Base-by-base conservation (phyloP, 2,888 invertebrate genomes). In the Odiellus spinosus region DNA sequence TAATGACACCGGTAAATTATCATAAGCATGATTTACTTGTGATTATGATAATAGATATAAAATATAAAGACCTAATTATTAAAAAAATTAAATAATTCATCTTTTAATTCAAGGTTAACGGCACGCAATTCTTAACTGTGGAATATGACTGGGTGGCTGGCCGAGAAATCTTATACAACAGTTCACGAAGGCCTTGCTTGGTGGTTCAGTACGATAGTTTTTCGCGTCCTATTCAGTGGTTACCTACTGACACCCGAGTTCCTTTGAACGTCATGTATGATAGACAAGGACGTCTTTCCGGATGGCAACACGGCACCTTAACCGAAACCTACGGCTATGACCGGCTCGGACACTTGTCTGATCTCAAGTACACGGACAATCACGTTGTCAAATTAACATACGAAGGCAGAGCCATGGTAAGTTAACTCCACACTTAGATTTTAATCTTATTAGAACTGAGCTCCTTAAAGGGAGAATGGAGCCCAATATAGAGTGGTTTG, bases 201-300 rank as follows among this genome's bases (percentile, higher is more conserved):
- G 62, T 61, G 3, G 59, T 66, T 10, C 59, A 62, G 35, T 68
- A 67, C 53, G 64, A 67, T 52, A 59, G 59, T 39, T 61, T 63
- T 36, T 66, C 66, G 14, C 60, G 64, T 21, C 64, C 66, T 5
- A 53, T 56, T 42, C 54, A 58, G 42, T 58, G 57, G 56, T 38
- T 57, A 19, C 58, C 58, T n/a, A 56, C 55, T 56, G 86, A 83
- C 8, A 80, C 85, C 53, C 86, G 86, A 61, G 80, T 84, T 1
- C 82, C 84, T 58, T 86, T 93, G 2, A 87, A 90, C 60, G 70
- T 91, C 18, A 87, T 88, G 58, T 91, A 91, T 61, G 90, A 91
- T 61, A 73, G 88, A 53, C 87, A 86, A 61, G 88, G 90, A 52
- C 74, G 88, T 57, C 67, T 91, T 41, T 82, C 81, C 3, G 80